These are phyloP conservation scores for Natrix natrix DNA, from an alignment of 2,797 vertebrate genomes.

Conservation along the genomic window DNA sequence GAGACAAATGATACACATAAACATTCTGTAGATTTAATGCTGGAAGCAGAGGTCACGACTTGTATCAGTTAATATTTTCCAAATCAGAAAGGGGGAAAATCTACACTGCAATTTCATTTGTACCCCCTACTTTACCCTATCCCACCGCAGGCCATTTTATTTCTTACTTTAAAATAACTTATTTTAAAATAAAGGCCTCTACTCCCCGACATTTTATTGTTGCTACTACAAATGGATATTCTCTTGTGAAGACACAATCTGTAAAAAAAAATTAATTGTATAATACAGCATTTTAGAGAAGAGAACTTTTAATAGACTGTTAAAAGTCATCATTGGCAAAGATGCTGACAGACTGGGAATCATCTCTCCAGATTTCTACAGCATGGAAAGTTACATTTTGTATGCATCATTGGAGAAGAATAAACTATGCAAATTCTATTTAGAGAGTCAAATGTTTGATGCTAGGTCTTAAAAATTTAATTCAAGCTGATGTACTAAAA, in stretches of 20 bases:
- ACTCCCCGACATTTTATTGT: conserved; percentile 49
- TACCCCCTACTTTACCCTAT: conserved; percentile 12
- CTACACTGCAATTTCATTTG: conserved; percentile 41
- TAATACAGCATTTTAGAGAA: not conserved
- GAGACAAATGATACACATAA: conserved; percentile 35
- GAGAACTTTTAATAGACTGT: not conserved
- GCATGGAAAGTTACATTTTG: not conserved
- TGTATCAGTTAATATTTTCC: conserved; percentile 59
- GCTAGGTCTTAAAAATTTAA: not conserved
- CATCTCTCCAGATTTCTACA: not conserved
- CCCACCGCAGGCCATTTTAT: conserved; percentile 8
- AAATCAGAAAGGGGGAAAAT: conserved; percentile 40
- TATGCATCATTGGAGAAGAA: not conserved
- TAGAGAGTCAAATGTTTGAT: not conserved
- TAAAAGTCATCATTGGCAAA: not conserved
- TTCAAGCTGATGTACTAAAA: not conserved
- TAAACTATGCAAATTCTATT: conserved; percentile 9
- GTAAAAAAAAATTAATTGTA: conserved; percentile 37
- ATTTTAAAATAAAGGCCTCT: conserved; percentile 29
- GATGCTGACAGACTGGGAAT: not conserved
- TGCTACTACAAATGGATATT: not conserved
- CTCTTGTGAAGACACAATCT: conserved; percentile 35
- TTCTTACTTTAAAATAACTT: conserved; percentile 35
- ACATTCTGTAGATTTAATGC: conserved; percentile 53
- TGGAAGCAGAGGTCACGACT: conserved; percentile 59